These are phyloP conservation scores for Caenorhabditis afra DNA, from an alignment of 2,888 invertebrate species.

Conservation along the genomic window DNA sequence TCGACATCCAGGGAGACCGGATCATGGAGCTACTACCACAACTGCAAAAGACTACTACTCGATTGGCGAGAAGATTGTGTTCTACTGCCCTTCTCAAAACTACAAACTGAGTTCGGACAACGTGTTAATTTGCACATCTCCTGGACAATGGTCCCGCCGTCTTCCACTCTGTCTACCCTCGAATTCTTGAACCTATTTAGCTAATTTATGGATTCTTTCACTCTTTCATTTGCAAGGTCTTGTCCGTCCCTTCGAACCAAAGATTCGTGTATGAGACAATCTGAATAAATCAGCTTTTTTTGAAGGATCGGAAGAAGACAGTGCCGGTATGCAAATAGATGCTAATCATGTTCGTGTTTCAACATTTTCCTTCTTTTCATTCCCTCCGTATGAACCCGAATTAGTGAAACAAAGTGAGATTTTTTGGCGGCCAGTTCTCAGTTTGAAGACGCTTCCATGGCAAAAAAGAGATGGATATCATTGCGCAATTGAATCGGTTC, in stretches of 20 bases:
- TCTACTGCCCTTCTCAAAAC: slow-evolving; percentile 71
- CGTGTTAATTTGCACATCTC: slow-evolving; percentile 72
- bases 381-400: slow-evolving; percentile 46
- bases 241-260: slow-evolving; percentile 23
- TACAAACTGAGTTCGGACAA: slow-evolving; percentile 75
- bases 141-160: slow-evolving; percentile 67
- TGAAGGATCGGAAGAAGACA: slow-evolving; percentile 35
- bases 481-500: slow-evolving; percentile 30
- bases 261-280: slow-evolving; percentile 33
- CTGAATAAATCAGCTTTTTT: slow-evolving; percentile 50
- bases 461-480: slow-evolving; percentile 42
- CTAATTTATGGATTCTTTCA: slow-evolving; percentile 44
- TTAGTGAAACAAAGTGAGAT: slow-evolving; percentile 15
- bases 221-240: not conserved
- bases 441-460: slow-evolving; percentile 34
- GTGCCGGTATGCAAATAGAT: slow-evolving; percentile 46
- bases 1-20: slow-evolving; percentile 73
- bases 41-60: slow-evolving; percentile 74
- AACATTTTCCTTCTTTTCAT: slow-evolving; percentile 20
- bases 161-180: slow-evolving; percentile 66
- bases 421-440: slow-evolving; percentile 35
- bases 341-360: slow-evolving; percentile 53
- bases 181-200: slow-evolving; percentile 40
- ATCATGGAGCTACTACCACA: slow-evolving; percentile 74
- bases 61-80: slow-evolving; percentile 77